phyloP scores from a whole-genome alignment of 2,888 invertebrate genomes.

The Oligia latruncula region DNA sequence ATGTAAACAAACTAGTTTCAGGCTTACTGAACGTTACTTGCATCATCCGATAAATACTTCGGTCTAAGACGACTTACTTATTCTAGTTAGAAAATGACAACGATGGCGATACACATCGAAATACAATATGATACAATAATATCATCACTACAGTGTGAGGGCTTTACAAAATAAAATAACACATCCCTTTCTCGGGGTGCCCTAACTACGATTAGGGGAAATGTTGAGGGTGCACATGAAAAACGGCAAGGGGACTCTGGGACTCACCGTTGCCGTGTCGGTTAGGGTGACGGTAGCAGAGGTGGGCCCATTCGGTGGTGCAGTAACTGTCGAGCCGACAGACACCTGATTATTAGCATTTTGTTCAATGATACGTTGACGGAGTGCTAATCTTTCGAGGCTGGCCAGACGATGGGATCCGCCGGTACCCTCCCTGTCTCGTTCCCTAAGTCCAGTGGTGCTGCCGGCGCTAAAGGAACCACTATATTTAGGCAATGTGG shows the following conservation, averaged over 20 bases:
- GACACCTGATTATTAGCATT: constrained; percentile 88
- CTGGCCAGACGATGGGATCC: constrained; percentile 95
- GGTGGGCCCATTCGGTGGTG: constrained; percentile 83
- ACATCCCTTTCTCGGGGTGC: constrained; percentile 85
- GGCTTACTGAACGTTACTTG: constrained; percentile 64
- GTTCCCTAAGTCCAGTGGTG: constrained; percentile 91
- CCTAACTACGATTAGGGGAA: constrained; percentile 85
- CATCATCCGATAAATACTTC: constrained; percentile 53
- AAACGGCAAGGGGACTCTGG: constrained; percentile 76
- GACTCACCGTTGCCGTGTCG: constrained; percentile 90
- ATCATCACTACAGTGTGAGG: constrained; percentile 53
- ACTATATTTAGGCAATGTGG: constrained; percentile 94
- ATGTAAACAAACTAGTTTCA: constrained; percentile 79
- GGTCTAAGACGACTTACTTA: neutral
- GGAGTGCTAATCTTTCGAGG: constrained; percentile 94
- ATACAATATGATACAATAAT: constrained; percentile 29
- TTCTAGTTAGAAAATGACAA: constrained; percentile 12
- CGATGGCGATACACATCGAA: constrained; percentile 24
- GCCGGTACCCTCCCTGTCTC: constrained; percentile 92
- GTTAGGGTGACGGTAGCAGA: constrained; percentile 89
- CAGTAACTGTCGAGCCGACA: constrained; percentile 71
- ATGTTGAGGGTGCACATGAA: constrained; percentile 85
- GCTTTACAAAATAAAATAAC: constrained; percentile 81
- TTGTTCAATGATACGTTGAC: constrained; percentile 95
- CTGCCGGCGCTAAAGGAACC: constrained; percentile 94